A percentile compares a stretch with the other conserved stretches of the same genome.
These are phyloP conservation scores for Andricus quercusramuli DNA, from an alignment of 2,888 invertebrate genomes.

Conservation along the genomic window DNA sequence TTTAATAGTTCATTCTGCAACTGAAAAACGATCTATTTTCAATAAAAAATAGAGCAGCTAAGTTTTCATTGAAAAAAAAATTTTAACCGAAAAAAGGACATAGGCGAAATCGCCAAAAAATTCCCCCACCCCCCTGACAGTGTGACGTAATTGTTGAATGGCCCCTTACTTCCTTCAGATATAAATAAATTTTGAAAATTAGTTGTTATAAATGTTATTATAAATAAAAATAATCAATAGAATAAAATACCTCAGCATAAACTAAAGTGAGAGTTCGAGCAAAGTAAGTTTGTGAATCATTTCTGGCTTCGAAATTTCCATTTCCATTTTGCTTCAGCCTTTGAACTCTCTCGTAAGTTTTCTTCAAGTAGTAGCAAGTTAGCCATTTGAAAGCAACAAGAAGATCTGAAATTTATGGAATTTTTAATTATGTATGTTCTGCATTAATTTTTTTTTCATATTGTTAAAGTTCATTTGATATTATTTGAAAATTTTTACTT, in stretches of 20 bases:
- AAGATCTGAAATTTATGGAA: constrained; percentile 80
- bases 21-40: too few relatives aligned
- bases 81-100: too few relatives aligned
- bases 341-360: constrained; percentile 84
- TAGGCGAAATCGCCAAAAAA: too few relatives aligned
- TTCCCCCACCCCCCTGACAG: too few relatives aligned
- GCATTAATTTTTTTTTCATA: neutral
- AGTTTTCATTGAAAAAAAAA: too few relatives aligned
- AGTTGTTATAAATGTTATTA: too few relatives aligned
- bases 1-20: too few relatives aligned
- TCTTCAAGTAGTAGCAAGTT: constrained; percentile 86
- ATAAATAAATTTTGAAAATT: neutral
- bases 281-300: constrained; percentile 91
- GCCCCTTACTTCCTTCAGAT: constrained; percentile 7
- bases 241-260: constrained; percentile 87
- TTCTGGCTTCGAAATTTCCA: constrained; percentile 87
- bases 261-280: constrained; percentile 90
- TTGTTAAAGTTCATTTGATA: neutral
- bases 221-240: neutral
- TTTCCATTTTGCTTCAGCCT: constrained; percentile 80
- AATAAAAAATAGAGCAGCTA: too few relatives aligned
- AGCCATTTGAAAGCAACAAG: constrained; percentile 89
- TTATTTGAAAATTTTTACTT: constrained; percentile 76
- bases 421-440: neutral
- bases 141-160: too few relatives aligned